Base-by-base conservation (phyloP, 2,113 vertebrate species). In the Poecile atricapillus region DNA sequence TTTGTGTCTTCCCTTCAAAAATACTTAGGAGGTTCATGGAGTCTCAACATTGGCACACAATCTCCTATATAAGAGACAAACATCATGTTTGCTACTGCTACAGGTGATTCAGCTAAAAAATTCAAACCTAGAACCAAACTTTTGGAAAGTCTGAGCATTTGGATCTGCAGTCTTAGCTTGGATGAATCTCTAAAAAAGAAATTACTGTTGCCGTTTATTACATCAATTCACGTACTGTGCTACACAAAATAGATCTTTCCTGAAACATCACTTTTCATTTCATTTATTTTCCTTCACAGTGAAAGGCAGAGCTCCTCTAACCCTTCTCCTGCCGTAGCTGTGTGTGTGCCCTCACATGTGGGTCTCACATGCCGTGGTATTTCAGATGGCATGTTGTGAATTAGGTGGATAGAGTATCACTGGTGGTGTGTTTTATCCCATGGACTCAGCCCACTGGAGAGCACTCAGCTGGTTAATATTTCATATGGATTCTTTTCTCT, bases 391-490 rank as follows among this genome's bases (percentile, higher is more conserved):
- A 78, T 78, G 92, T 87, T 95, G 83, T 71, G n/a, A 65, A 71
- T 93, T 93, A 92, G 49, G 88, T 84, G 64, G 79, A 90, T 87
- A 90, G 63, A 88, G 71, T 83, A 56, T 88, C 94, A 28, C 68
- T 86, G 85, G 33, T 80, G 90, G 60, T 71, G 39, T 79, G 88
- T 44, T 92, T 94, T 89, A 92, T 91, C 87, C 95, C 78, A 60
- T 28, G 49, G 86, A 82, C 78, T 67, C 92, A 67, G 65, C 41
- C 62, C 81, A 89, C 69, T 83, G 89, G 89, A 87, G 78, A 95
- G 69, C 84, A 94, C 91, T 94, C 95, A 92, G 89, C 88, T 92
- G 83, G 94, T 95, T 97, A 97, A 97, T 94, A 94, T 96, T 96
- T 97, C 95, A 90, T 96, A 84, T 75, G 55, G 88, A 93, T 94